phyloP scores from a whole-genome alignment of 2,797 vertebrate genomes.

The Sebastes trivittatus region DNA sequence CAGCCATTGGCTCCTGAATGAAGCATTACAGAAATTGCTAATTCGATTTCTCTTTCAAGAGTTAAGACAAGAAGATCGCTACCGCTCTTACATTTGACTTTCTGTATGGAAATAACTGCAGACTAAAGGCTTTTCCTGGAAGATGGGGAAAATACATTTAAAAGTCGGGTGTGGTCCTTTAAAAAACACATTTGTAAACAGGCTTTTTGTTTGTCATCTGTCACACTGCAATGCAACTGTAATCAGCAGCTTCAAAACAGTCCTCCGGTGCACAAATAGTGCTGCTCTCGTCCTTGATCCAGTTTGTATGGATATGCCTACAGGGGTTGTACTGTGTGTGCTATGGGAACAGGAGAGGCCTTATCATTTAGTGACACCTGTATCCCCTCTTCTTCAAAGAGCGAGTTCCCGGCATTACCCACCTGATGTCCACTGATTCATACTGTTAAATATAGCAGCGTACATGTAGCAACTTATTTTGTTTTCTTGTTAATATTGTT shows the following conservation, averaged over 20 bases:
- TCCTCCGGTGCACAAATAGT: slow-evolving; percentile 10
- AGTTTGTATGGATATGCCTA: slow-evolving; percentile 28
- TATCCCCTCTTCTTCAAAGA: slow-evolving; percentile 52
- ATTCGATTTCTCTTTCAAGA: too few relatives aligned
- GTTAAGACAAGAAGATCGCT: too few relatives aligned
- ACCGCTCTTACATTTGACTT: neutral
- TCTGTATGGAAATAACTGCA: neutral
- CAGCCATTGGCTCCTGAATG: fast-evolving
- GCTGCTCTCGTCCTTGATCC: slow-evolving; percentile 78
- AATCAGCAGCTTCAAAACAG: slow-evolving; percentile 29
- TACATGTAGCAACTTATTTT: slow-evolving; percentile 52
- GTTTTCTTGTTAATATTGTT: slow-evolving; percentile 1
- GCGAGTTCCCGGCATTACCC: slow-evolving; percentile 34
- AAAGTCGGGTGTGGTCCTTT: neutral
- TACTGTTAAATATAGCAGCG: slow-evolving; percentile 46
- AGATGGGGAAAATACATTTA: neutral
- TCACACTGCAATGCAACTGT: neutral
- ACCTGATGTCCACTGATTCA: slow-evolving; percentile 41
- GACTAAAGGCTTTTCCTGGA: neutral
- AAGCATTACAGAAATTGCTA: too few relatives aligned
- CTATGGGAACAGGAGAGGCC: slow-evolving; percentile 46
- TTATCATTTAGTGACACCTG: slow-evolving; percentile 90
- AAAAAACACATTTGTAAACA: neutral
- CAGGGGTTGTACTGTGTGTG: slow-evolving; percentile 57
- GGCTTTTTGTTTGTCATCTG: neutral